These are phyloP conservation scores for Pogonomyrmex barbatus DNA, from an alignment of 1,140 invertebrate genomes.

Conservation along the genomic window DNA sequence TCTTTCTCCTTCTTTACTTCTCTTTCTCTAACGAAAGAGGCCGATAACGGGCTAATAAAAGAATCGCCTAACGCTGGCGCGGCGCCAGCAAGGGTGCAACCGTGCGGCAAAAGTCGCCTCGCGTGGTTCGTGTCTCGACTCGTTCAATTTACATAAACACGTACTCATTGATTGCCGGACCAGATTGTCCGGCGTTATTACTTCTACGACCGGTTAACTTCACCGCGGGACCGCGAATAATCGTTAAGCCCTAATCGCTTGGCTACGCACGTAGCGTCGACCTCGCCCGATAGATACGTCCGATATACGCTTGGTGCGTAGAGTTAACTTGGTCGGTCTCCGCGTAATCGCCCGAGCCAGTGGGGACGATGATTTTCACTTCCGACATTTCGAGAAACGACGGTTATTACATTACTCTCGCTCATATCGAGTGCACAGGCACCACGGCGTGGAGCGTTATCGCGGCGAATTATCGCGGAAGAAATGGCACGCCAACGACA, in stretches of 20 bases:
- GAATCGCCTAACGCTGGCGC: conserved; percentile 51
- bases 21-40: not conserved
- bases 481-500: conserved; percentile 7
- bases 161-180: conserved; percentile 84
- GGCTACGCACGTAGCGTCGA: conserved; percentile 65
- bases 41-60: conserved; percentile 34
- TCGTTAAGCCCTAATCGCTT: conserved; percentile 74
- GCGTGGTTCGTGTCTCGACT: conserved; percentile 79
- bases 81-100: conserved; percentile 67
- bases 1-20: not conserved
- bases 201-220: conserved; percentile 81
- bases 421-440: conserved; percentile 6
- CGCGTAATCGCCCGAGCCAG: conserved; percentile 38
- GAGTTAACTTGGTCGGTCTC: conserved; percentile 29
- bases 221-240: conserved; percentile 71
- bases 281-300: conserved; percentile 47
- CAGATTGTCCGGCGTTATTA: conserved; percentile 83
- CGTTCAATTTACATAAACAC: conserved; percentile 85
- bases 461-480: conserved; percentile 23
- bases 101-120: conserved; percentile 76
- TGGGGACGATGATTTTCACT: conserved; percentile 41
- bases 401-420: conserved; percentile 45
- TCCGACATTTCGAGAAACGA: conserved; percentile 50
- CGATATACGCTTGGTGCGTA: conserved; percentile 32
- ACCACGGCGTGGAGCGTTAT: not conserved